Base-by-base conservation (phyloP, 2,888 invertebrate species). In the Chloroclysta siterata region DNA sequence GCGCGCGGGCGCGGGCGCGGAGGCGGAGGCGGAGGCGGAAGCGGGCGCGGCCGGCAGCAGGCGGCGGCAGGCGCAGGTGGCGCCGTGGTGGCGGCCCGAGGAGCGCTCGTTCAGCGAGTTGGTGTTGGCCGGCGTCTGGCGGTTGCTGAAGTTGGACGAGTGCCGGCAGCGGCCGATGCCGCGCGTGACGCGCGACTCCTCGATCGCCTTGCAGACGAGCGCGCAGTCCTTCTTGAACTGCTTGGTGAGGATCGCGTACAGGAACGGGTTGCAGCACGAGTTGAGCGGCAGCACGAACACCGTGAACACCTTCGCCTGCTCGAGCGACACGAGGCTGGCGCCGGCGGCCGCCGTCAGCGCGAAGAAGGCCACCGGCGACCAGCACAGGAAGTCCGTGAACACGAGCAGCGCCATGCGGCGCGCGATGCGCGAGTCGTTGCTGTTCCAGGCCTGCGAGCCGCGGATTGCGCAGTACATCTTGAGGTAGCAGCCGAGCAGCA, bases 201-300 rank as follows among this genome's bases (percentile, higher is more conserved):
- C 99, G 76, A 99, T 98, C 17, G 98, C 97, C 85, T 98, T 98
- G 90, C 98, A 99, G 63, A 99, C 96, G 84, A 98, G 95, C 3
- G 98, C 97, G 90, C 99, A 99, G 90, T 99, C 99, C 89, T 98
- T 98, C 89, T 99, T 99, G 88, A 99, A 99, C 87, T 99, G 98
- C 84, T 99, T 99, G 7, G 99, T 99, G 79, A 99, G 95, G 74
- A 99, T 99, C 55, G 99, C 99, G 87, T 99, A 99, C 33, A 99
- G 94, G 86, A 99, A 99, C 0, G 99, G 99, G 90, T 99, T 99
- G 90, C 99, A 98, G 88, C 99, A 99, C 13, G 98, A 98, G 89
- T 99, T 99, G 69, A 99, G 93, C 1, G 99, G 99, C 75, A 99
- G 93, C 60, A 99, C 96, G 85, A 99, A 99, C 46, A 99, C 98